Evolutionary conservation across 2,888 invertebrate genomes (phyloP), one percentile per base, ranked within the genome.

Genomic region (Dynastes tityus): DNA sequence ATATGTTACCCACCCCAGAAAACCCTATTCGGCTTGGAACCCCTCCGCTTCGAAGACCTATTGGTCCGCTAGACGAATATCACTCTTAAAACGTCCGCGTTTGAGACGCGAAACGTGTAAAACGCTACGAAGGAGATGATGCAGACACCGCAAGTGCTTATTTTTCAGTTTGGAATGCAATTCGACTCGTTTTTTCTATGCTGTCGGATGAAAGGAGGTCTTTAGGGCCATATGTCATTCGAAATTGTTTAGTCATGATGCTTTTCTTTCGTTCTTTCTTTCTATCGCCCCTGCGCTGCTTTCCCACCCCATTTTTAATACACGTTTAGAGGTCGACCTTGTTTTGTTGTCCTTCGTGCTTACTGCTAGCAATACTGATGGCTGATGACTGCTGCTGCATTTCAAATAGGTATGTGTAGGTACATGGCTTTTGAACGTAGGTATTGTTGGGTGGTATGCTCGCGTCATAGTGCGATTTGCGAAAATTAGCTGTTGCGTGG

Each of bases 1-100:
- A 85, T 85, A 84, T 85, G 85, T 81, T 82, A 80, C 81, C 83
- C 83, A 83, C 83, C 83, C 83, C 81, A 78, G 82, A 81, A 80
- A 77, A 78, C 79, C 79, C 82, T 70, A 80, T 81, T 79, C 81
- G 78, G 67, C 40, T 40, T 13, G 64, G 67, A 79, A 68, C 80
- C 82, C 80, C 80, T 79, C 81, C 68, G 81, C 76, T 79, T 74
- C 68, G 67, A 71, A 71, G 71, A 55, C 71, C 71, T 71, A 58
- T 71, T n/a, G 58, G 51, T 55, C 55, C 75, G 71, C 76, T 79
- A 82, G 70, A 81, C 81, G 82, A 81, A 81, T 82, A 79, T 82
- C 80, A 79, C 82, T 81, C 80, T 80, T 81, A 81, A 78, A 80
- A 78, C 65, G 74, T 77, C 76, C 79, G 76, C 80, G 74, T 81